These are phyloP conservation scores for Autographa gamma DNA, from an alignment of 2,888 invertebrate species.

Conservation along the genomic window DNA sequence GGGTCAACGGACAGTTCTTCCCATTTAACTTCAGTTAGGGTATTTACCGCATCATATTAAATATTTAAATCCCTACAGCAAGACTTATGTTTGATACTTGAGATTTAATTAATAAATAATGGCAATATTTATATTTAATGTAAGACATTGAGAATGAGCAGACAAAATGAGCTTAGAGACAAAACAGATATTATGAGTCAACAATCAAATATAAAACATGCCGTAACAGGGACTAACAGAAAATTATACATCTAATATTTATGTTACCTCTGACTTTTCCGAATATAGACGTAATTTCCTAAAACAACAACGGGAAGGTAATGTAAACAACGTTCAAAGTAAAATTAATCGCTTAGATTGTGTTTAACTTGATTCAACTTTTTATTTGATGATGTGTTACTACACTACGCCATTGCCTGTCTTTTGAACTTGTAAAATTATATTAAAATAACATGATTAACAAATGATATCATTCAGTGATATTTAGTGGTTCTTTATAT, in stretches of 20 bases:
- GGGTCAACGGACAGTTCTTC: slow-evolving; percentile 66
- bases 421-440: not conserved
- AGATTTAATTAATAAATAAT: slow-evolving; percentile 25
- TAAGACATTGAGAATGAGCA: slow-evolving; percentile 55
- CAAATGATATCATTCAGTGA: slow-evolving; percentile 15
- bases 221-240: slow-evolving; percentile 35
- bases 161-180: slow-evolving; percentile 55
- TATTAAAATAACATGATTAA: slow-evolving; percentile 13
- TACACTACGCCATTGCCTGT: not conserved
- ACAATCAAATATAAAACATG: slow-evolving; percentile 50
- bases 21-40: slow-evolving; percentile 54
- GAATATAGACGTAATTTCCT: too few relatives aligned
- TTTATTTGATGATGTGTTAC: not conserved
- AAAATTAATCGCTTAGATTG: not conserved
- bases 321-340: slow-evolving; percentile 2
- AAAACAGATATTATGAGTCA: slow-evolving; percentile 58
- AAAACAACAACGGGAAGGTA: too few relatives aligned
- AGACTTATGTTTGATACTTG: slow-evolving; percentile 16
- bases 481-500: slow-evolving; percentile 21
- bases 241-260: slow-evolving; percentile 28
- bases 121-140: slow-evolving; percentile 26
- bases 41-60: slow-evolving; percentile 39
- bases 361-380: slow-evolving; percentile 10
- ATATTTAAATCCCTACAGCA: slow-evolving; percentile 24
- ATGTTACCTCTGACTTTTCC: too few relatives aligned